Conservation (phyloP, 2,888 invertebrate genomes). For the Prenolepis imparis region DNA sequence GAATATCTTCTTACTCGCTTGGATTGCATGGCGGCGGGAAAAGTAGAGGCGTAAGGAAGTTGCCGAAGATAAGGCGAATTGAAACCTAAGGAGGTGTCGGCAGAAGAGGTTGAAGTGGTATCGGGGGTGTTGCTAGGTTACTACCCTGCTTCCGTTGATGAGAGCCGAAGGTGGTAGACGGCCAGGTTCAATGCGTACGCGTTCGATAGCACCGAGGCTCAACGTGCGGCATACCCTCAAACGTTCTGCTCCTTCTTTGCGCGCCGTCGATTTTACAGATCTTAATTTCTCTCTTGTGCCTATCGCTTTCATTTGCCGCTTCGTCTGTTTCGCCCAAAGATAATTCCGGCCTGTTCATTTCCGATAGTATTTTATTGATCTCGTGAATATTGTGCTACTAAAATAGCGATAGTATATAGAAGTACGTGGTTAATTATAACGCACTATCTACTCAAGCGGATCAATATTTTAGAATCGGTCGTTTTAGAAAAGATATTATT, state of each 20-base stretch:
- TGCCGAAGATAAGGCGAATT: slow-evolving; percentile 83
- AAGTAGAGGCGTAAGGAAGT: slow-evolving; percentile 75
- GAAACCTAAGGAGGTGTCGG: slow-evolving; percentile 80
- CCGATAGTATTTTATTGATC: neutral
- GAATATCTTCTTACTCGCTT: slow-evolving; percentile 53
- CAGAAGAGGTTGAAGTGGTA: slow-evolving; percentile 78
- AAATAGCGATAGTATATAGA: neutral
- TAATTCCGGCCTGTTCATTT: neutral
- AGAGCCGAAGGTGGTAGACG: slow-evolving; percentile 67
- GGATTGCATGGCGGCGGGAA: slow-evolving; percentile 57
- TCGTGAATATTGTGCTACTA: slow-evolving; percentile 12
- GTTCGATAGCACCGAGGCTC: slow-evolving; percentile 64
- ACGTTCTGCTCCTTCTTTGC: slow-evolving; percentile 58
- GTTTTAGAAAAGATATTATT: neutral
- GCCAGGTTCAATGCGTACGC: slow-evolving; percentile 63
- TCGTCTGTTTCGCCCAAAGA: slow-evolving; percentile 4
- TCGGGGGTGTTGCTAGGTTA: slow-evolving; percentile 85
- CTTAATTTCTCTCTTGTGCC: slow-evolving; percentile 67
- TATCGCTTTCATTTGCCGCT: slow-evolving; percentile 33
- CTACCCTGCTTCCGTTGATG: slow-evolving; percentile 78
- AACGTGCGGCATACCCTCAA: slow-evolving; percentile 62
- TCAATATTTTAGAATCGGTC: neutral
- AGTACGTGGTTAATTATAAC: neutral
- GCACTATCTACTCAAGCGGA: neutral
- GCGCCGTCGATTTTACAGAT: slow-evolving; percentile 57